Evolutionary conservation across 2,113 vertebrate species (phyloP), one percentile per base, ranked within the genome.

Genomic region (Gulo gulo): DNA sequence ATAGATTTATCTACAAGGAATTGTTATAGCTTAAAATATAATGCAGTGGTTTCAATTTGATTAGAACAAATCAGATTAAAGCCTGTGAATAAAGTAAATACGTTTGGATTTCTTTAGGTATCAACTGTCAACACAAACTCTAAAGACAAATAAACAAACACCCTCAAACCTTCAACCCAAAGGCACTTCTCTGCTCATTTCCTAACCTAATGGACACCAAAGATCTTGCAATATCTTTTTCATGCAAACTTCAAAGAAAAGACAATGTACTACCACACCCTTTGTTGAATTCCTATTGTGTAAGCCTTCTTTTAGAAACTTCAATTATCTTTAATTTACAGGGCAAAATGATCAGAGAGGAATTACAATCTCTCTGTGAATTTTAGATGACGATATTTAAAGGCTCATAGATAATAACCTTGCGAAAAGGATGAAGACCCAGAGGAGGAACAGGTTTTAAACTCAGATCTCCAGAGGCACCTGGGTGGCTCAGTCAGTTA

Each of bases 11-110:
- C 79, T n/a, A 94, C 18, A 88, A 67, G 29, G 57, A 88, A 96
- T 63, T 81, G 2, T 42, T 91, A 81, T 42, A 79, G 52, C 26
- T 83, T 94, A 92, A 97, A 89, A 87, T 92, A 90, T 79, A 74
- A 73, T 73, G 67, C 11, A 78, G 0, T 18, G 2, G 42, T 90
- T 79, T 7, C 26, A 76, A 74, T 82, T 84, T 96, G 50, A 83
- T 93, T 71, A 91, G 11, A 6, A 91, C 18, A 16, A 92, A 76
- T n/a, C 13, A 67, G 61, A 92, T 52, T 79, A 80, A 0, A 95
- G 67, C 1, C n/a, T 6, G 20, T 15, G 23, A 74, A 74, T 78
- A 61, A 65, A 82, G 3, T 63, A 84, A 55, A 59, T 82, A 50
- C 45, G 1, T 50, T 20, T 34, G 59, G 1, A 71, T 76, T 97